These are phyloP conservation scores for Corticium candelabrum DNA, from an alignment of 37 sponge, comb jelly and placozoan species.

Conservation along the genomic window DNA sequence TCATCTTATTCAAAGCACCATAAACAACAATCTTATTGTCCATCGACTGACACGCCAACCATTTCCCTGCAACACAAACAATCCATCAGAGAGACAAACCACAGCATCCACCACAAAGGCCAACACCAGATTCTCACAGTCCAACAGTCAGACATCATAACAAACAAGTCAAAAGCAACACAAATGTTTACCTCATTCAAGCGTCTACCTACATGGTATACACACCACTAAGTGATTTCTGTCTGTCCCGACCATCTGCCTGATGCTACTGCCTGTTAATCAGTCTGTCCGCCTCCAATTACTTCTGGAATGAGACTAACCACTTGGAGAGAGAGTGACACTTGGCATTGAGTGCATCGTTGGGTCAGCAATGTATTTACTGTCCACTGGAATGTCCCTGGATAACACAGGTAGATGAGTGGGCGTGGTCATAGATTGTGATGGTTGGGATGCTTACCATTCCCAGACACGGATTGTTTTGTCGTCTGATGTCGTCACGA, in stretches of 20 bases:
- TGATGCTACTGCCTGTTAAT: too few species aligned
- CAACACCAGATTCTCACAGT: not conserved
- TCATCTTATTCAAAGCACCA: conserved; percentile 80
- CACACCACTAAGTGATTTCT: too few species aligned
- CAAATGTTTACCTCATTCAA: too few species aligned
- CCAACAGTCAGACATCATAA: too few species aligned
- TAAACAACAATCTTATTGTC: conserved; percentile 85
- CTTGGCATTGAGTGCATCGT: conserved; percentile 93
- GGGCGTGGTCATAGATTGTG: not conserved
- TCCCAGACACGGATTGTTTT: conserved; percentile 98
- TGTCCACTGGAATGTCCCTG: conserved; percentile 94
- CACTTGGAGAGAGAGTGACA: conserved; percentile 62
- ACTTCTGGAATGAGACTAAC: conserved; percentile 35
- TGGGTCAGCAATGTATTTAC: conserved; percentile 97
- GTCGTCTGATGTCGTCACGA: conserved; percentile 98
- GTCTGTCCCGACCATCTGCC: too few species aligned
- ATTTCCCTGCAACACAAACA: too few species aligned
- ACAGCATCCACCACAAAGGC: not conserved
- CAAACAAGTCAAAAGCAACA: too few species aligned
- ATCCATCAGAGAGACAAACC: too few species aligned
- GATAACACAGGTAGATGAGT: not conserved
- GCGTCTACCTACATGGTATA: too few species aligned
- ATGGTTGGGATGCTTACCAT: conserved; percentile 41
- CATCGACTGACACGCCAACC: conserved; percentile 95
- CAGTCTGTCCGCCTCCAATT: too few species aligned